Base-by-base conservation (phyloP, 1,140 invertebrate genomes). In the Zophobas morio region DNA sequence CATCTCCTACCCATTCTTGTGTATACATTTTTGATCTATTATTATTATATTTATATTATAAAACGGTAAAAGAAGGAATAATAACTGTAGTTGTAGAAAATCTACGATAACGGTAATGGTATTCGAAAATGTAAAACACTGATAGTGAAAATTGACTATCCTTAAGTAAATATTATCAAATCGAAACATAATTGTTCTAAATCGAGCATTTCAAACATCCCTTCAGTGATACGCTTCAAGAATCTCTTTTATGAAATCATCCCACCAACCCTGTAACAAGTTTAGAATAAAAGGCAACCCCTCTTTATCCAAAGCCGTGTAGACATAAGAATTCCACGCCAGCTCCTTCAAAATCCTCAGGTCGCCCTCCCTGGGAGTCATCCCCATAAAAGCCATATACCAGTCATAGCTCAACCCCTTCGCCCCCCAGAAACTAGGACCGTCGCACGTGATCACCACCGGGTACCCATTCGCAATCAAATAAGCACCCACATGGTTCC, bases 341-440 rank as follows among this genome's bases (percentile, higher is more conserved):
- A 96, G 85, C 82, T 93, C 90, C 84, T 97, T 97, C 1, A 97
- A 87, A 37, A 94, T 85, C 56, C 90, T 88, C 36, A 97, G 84
- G 78, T 95, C 95, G 0, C 91, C 88, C 6, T 91, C 87, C 8
- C 87, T 86, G 3, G 93, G 93, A 54, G 93, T 92, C 4, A 96
- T 90, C 0, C 90, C 94, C 85, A 96, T 90, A 79, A 96, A 96
- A 0, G 93, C 92, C 66, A 94, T 90, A 82, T 96, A 97, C 77
- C 94, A 95, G 82, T 97, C 96, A 79, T 96, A 93, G 32, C 92
- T 93, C 1, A 96, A 82, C 0, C 90, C 94, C 40, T 88, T 87
- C 0, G 92, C 91, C 1, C 91, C 92, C 94, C 95, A 97, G 5
- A 93, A 88, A 0, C 91, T 91, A 0, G 95, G 95, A 86, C 96